Evolutionary conservation across 1,140 invertebrate species (phyloP).

Genomic region (Euwallacea similis): DNA sequence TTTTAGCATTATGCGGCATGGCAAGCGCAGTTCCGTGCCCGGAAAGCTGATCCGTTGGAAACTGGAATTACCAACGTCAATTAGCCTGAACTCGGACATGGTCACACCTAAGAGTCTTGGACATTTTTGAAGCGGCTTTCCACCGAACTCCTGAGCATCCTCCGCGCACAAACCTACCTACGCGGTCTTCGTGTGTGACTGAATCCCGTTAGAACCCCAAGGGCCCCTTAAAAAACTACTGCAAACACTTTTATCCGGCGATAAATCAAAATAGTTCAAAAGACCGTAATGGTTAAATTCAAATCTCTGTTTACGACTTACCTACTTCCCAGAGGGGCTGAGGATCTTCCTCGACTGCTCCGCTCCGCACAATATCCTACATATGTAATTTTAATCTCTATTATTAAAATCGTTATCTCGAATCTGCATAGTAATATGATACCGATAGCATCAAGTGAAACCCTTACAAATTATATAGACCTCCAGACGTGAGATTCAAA

Average conservation of each 20-base stretch:
- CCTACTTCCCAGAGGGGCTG: constrained; percentile 43
- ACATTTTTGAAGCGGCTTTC: no score
- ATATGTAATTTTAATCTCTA: constrained; percentile 48
- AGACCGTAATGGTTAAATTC: constrained; percentile 43
- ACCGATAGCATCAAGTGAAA: constrained; percentile 48
- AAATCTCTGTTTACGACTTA: constrained; percentile 46
- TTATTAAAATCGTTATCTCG: constrained; percentile 47
- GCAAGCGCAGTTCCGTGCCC: no score
- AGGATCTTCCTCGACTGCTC: constrained; percentile 21
- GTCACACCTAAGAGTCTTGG: no score
- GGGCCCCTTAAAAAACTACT: no score
- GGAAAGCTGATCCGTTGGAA: no score
- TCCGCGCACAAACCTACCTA: no score
- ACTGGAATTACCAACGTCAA: no score
- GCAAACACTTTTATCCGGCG: constrained; percentile 34
- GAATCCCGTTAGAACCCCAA: no score
- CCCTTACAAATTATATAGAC: constrained; percentile 43
- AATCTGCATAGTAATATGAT: constrained; percentile 49
- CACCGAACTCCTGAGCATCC: no score
- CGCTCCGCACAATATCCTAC: constrained; percentile 42
- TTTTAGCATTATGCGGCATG: no score
- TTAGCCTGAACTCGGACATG: no score
- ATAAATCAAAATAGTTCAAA: constrained; percentile 50
- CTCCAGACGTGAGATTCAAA: constrained; percentile 40
- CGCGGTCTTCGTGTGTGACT: no score